Base-by-base conservation (phyloP, 2,113 vertebrate species). In the Rhinopomastus cyanomelas region DNA sequence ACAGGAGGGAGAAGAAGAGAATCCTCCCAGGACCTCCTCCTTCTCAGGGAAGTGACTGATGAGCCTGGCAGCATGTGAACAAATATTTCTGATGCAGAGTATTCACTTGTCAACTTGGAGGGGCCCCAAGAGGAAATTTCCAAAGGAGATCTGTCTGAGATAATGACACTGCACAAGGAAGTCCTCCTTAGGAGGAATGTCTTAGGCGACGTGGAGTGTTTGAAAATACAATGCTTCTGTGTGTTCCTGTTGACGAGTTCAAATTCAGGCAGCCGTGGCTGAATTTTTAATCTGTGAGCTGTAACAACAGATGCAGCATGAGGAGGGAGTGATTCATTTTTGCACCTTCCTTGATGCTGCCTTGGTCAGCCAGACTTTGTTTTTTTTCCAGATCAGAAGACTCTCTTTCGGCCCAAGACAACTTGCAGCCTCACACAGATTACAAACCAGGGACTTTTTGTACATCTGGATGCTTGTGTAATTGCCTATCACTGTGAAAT, bases 31-130 rank as follows among this genome's bases (percentile, higher is more conserved):
- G 81, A 73, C 69, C 0, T 0, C 61, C 77, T 84, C 46, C 73
- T 88, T 78, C 5, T 4, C 12, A 0, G 53, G 51, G 69, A 95
- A 84, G 65, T 84, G 77, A 94, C 82, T 91, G 93, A 95, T 81
- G 80, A 91, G 93, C 86, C 82, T 93, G 94, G 91, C 88, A 96
- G 90, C 65, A 89, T 91, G 85, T 88, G 94, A 96, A 95, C 88
- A 95, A 90, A 93, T 94, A 96, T 94, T 96, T 94, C 92, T 67
- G 74, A 94, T 75, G 80, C 77, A 68, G 46, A 91, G 73, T 89
- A 89, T 75, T 93, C 93, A 69, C 88, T 91, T 96, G 92, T 91
- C 92, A 94, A 66, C 26, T 66, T 65, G 66, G 68, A 93, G 77
- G 69, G 87, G 93, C 80, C 91, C 57, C 27, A 22, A 56, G 94